These are phyloP conservation scores for Telmatochromis brachygnathus DNA, from an alignment of 2,113 vertebrate genomes.

Conservation along the genomic window DNA sequence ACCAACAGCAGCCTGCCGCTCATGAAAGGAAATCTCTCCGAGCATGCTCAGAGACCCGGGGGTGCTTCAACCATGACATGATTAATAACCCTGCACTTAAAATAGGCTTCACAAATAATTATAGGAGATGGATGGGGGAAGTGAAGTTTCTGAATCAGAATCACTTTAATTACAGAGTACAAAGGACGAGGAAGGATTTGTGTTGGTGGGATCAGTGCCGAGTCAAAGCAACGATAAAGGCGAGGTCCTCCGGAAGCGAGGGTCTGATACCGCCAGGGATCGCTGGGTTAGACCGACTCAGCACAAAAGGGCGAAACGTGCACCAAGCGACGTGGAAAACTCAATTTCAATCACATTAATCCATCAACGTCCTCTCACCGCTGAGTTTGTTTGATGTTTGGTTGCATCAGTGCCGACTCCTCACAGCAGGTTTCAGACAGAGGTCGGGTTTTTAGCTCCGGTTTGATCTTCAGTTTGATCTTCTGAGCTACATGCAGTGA, in stretches of 20 bases:
- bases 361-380: neutral
- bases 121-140: neutral
- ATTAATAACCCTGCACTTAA: neutral
- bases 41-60: neutral
- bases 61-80: neutral
- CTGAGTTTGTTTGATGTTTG: neutral
- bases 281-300: neutral
- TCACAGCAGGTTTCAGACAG: neutral
- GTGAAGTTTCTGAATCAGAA: neutral
- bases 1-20: neutral
- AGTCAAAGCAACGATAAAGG: neutral
- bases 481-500: neutral
- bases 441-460: neutral
- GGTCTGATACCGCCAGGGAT: neutral
- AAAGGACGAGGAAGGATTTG: neutral
- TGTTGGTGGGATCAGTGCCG: neutral
- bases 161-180: neutral
- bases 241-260: neutral
- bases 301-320: neutral
- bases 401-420: neutral
- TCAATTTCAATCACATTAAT: neutral
- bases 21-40: neutral
- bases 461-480: neutral
- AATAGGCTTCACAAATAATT: neutral
- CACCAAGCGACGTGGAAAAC: neutral